phyloP scores from a whole-genome alignment of 2,113 vertebrate species.

The Jaculus jaculus region DNA sequence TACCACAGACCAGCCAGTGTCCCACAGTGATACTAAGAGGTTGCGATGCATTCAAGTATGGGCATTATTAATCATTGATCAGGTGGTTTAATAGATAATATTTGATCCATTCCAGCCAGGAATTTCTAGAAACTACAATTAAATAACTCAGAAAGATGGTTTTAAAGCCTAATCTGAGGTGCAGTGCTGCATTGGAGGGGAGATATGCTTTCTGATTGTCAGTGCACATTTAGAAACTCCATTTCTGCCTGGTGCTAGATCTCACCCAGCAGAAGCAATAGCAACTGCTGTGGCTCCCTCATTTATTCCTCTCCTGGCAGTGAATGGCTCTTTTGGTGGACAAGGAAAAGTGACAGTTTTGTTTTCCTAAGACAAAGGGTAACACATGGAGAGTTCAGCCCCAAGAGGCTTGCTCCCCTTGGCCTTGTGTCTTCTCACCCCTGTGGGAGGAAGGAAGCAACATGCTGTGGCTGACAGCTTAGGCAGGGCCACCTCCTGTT shows the following conservation, averaged over 20 bases:
- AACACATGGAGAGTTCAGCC: background rate
- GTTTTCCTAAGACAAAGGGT: background rate
- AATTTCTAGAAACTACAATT: background rate
- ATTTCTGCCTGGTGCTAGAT: no score
- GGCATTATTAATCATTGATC: background rate
- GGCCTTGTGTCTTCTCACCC: background rate
- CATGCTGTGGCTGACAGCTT: background rate
- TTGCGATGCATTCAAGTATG: background rate
- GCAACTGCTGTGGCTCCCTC: rapidly evolving
- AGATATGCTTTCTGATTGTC: no score
- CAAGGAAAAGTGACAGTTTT: background rate
- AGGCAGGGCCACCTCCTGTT: background rate
- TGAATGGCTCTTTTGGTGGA: background rate
- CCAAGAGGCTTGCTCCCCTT: background rate
- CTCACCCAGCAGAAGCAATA: background rate
- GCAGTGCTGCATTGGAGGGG: background rate
- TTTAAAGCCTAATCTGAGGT: background rate
- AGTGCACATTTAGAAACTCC: no score
- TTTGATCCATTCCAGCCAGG: background rate
- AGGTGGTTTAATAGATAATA: background rate
- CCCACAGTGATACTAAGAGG: background rate
- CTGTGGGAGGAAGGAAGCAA: conserved; percentile 24
- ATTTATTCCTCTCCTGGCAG: background rate
- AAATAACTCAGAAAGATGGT: background rate
- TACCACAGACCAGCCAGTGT: background rate